Base-by-base conservation (phyloP, 2,113 vertebrate genomes). In the Sinocyclocheilus anshuiensis region DNA sequence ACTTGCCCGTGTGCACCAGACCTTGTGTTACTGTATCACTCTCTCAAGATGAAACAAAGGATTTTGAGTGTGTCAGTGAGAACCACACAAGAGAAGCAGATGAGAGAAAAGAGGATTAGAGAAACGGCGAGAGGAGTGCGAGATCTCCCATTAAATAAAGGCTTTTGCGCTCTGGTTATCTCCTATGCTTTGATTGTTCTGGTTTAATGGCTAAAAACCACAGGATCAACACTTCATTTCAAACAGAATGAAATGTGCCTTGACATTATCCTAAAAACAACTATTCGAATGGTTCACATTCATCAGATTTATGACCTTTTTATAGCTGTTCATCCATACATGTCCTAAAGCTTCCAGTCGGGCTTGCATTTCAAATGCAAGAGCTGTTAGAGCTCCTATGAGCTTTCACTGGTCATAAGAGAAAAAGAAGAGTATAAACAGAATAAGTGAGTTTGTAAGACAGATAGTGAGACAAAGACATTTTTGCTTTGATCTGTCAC, bases 41-140 rank as follows among this genome's bases (percentile, higher is more conserved):
- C 39, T n/a, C 76, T 80, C 48, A 55, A 72, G 84, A 86, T 80
- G 69, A 86, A 59, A 86, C 85, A 86, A 81, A 48, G 77, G 53
- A 72, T 63, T 86, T 81, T 53, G 77, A 82, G 67, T 36, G 55
- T 76, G 67, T 59, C 65, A 63, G 79, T 63, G 69, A 36, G 69
- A 75, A 65, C 80, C 65, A 22, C 12, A 74, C 48, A 76, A 53
- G 24, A 82, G 50, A 11, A 45, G 85, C 39, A 12, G 78, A 82
- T 33, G 39, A 53, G 57, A 65, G 77, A 86, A 75, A 63, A 84
- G 82, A 75, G 69, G 82, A 84, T 84, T 75, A 74, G 50, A 42
- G 82, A 83, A 29, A 36, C 3, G 11, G 45, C 45, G 20, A 74
- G 69, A 59, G 48, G 29, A 74, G 50, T 72, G 48, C 9, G 55